phyloP scores from a whole-genome alignment of 2,888 invertebrate species.

The Pristionchus arcanus region DNA sequence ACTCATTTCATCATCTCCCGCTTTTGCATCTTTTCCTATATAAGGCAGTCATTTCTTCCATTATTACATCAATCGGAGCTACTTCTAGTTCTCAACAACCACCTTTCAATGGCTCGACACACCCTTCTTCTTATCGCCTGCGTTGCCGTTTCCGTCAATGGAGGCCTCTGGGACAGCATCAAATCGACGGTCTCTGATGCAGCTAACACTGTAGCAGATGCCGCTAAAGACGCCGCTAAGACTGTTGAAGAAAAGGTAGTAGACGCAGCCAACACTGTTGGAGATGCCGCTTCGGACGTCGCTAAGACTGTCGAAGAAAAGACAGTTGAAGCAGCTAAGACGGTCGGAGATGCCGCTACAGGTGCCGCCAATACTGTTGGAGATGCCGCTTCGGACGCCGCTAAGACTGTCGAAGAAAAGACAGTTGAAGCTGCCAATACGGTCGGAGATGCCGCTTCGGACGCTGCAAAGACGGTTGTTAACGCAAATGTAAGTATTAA shows the following conservation, averaged over 20 bases:
- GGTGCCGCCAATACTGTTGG: not conserved
- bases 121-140: not conserved
- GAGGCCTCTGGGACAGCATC: slow-evolving; percentile 25
- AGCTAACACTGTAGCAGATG: too few relatives aligned
- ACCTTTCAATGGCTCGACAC: not conserved
- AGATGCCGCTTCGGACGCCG: not conserved
- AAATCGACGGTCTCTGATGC: not conserved
- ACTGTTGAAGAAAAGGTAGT: not conserved
- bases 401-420: not conserved
- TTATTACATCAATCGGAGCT: too few relatives aligned
- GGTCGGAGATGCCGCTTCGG: not conserved
- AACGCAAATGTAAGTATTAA: slow-evolving; percentile 4
- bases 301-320: not conserved
- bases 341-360: not conserved
- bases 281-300: not conserved
- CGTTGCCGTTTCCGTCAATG: not conserved
- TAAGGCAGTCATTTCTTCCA: too few relatives aligned
- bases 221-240: too few relatives aligned
- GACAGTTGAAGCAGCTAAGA: not conserved
- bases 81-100: not conserved
- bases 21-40: too few relatives aligned
- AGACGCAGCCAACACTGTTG: not conserved
- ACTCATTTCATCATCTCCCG: too few relatives aligned
- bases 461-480: not conserved
- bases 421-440: not conserved